Evolutionary conservation across 2,797 vertebrate species (phyloP).

Genomic region (Apogon hyalosoma): DNA sequence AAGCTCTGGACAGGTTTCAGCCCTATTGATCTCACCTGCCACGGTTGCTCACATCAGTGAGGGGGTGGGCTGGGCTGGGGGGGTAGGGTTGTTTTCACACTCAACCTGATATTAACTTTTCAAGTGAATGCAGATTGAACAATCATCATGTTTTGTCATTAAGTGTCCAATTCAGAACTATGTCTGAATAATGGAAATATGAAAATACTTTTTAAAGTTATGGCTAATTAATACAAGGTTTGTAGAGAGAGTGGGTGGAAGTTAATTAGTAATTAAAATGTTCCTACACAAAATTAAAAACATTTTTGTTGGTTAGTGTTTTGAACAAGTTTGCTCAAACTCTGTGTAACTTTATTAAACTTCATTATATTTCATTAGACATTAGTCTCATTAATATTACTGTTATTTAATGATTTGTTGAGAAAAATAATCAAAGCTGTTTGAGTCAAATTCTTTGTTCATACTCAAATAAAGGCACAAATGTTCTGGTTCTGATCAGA

Average conservation of each 20-base stretch:
- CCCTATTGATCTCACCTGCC: slow-evolving; percentile 80
- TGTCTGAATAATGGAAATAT: neutral
- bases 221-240: slow-evolving; percentile 26
- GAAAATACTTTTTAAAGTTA: slow-evolving; percentile 6
- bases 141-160: slow-evolving; percentile 22
- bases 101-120: slow-evolving; percentile 26
- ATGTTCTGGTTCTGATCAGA: neutral
- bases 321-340: slow-evolving; percentile 6
- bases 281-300: slow-evolving; percentile 30
- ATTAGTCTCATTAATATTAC: too few species aligned
- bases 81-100: slow-evolving; percentile 32
- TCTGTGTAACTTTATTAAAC: too few species aligned
- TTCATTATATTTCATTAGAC: too few species aligned
- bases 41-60: slow-evolving; percentile 69
- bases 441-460: too few species aligned
- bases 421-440: too few species aligned
- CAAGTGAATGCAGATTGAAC: slow-evolving; percentile 18
- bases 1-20: slow-evolving; percentile 77
- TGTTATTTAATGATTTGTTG: too few species aligned
- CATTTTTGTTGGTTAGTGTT: slow-evolving; percentile 37
- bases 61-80: slow-evolving; percentile 16
- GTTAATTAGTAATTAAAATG: slow-evolving; percentile 36
- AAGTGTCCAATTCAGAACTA: neutral
- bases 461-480: neutral
- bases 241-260: slow-evolving; percentile 25